phyloP scores from a whole-genome alignment of 1,140 invertebrate species.

The Steinernema feltiae region DNA sequence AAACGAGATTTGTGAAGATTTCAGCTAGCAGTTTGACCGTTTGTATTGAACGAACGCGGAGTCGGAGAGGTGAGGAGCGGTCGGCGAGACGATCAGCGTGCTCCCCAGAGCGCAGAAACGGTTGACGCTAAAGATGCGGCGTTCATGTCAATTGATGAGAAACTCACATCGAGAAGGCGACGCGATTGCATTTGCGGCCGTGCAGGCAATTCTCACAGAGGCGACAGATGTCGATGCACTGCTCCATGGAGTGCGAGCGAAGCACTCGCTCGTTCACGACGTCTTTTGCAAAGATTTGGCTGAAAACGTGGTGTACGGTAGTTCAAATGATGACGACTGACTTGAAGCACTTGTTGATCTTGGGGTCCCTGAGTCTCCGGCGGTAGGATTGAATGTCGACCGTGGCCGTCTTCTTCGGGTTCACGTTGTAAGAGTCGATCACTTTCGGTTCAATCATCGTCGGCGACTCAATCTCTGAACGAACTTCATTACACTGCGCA shows the following conservation, averaged over 20 bases:
- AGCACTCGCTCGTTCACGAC: conserved; percentile 25
- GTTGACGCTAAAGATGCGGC: background rate
- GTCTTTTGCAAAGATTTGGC: conserved; percentile 25
- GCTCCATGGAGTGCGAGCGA: conserved; percentile 30
- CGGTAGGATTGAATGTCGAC: conserved; percentile 17
- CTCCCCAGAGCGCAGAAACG: background rate
- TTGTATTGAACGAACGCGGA: background rate
- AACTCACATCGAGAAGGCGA: conserved; percentile 32
- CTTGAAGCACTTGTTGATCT: conserved; percentile 29
- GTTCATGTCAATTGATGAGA: background rate
- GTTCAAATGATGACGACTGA: background rate
- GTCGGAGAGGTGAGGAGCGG: background rate
- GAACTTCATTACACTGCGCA: background rate
- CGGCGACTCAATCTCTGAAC: conserved; percentile 19
- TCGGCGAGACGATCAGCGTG: background rate
- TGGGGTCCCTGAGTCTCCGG: conserved; percentile 24
- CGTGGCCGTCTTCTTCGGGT: conserved; percentile 8
- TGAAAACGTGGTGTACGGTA: background rate
- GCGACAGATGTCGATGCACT: conserved; percentile 34
- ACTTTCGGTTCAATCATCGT: conserved; percentile 20
- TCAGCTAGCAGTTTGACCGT: background rate
- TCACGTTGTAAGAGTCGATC: conserved; percentile 31
- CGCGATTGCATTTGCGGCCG: conserved; percentile 25
- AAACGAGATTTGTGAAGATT: too few species aligned
- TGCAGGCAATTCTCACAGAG: conserved; percentile 23